Base-by-base conservation (phyloP, 2,797 vertebrate species). In the Catostomus latipinnis region DNA sequence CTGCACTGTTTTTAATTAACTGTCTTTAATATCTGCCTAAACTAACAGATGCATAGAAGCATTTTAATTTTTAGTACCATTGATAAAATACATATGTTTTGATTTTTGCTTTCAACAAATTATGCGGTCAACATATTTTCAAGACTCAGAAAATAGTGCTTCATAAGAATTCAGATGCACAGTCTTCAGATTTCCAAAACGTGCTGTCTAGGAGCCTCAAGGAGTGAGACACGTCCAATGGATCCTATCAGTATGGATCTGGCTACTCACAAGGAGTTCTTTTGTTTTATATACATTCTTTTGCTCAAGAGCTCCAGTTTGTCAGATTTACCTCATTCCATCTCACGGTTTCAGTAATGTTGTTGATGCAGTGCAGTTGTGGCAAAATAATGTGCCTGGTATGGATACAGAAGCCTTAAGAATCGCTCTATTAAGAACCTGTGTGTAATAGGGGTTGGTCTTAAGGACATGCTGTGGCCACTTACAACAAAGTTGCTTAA, bases 301-400 rank as follows among this genome's bases (percentile, higher is more conserved):
- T 57, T 76, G 43, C 52, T 66, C 46, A 16, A 66, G 14, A 71
- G n/a, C 69, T 78, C 5, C 49, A 54, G 58, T 71, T 61, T 78
- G 57, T 22, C 76, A 78, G 66, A 22, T 60, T 71, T 67, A 53
- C 49, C 57, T 71, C 68, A 54, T 71, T 78, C 71, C 58, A 50
- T n/a, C 67, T 62, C 49, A 61, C 48, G 48, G 66, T 62, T 78
- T 71, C 46, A 78, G 61, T 78, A 70, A 78, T 16, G 57, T 50
- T 70, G 76, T 62, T 78, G 67, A 54, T 71, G 66, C 57, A 62
- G 12, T 62, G 50, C 54, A 46, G 22, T 46, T 18, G 48, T 53
- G 11, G 10, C 52, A 14, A 34, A 45, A 62, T 11, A 62, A 7
- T 43, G 34, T 6, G 76, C 49, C 76, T 78, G 45, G 57, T 34